Evolutionary conservation across 2,888 invertebrate species (phyloP), one percentile per base, ranked within the genome.

Genomic region (Acrobasis consociella): DNA sequence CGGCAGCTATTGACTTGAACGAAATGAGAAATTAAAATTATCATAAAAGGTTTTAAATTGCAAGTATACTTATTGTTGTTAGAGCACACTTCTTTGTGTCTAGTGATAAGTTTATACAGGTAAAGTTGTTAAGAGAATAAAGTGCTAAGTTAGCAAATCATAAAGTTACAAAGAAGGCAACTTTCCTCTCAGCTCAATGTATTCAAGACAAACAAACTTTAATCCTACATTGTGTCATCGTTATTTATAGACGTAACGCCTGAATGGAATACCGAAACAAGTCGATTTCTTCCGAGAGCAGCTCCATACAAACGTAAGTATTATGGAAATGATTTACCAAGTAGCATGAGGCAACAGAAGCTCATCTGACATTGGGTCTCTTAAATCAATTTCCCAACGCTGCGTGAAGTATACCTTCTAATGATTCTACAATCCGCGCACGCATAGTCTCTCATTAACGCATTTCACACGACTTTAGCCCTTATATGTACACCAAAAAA

Each of bases 391-490:
- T 51, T 60, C 60, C 39, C 56, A 62, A 56, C 51, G 38, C 39
- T 51, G 51, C 61, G 62, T 60, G 60, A 38, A 39, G n/a, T 22
- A 58, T 9, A 31, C 49, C 49, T 49, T 17, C 13, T 62, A 62
- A 60, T 60, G 51, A 60, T 62, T 55, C 50, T 50, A 55, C 60
- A 60, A 50, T 56, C 39, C 17, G 39, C 31, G 17, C 31, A 61
- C 52, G 49, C 46, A 62, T 46, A 51, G 63, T 56, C 51, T 60
- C 37, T 62, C 62, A 65, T 65, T 60, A 50, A 61, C 13, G 17
- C 5, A 15, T n/a, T 39, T 9, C 9, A 13, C 50, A 22, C 62
- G 37, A 62, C 31, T 55, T 38, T 13, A 15, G 37, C 13, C 38
- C 37, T 49, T 62, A 53, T 49, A 16, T 31, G 37, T 55, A 55